Conservation (phyloP, 2,113 vertebrate species). For the Zapornia atra region DNA sequence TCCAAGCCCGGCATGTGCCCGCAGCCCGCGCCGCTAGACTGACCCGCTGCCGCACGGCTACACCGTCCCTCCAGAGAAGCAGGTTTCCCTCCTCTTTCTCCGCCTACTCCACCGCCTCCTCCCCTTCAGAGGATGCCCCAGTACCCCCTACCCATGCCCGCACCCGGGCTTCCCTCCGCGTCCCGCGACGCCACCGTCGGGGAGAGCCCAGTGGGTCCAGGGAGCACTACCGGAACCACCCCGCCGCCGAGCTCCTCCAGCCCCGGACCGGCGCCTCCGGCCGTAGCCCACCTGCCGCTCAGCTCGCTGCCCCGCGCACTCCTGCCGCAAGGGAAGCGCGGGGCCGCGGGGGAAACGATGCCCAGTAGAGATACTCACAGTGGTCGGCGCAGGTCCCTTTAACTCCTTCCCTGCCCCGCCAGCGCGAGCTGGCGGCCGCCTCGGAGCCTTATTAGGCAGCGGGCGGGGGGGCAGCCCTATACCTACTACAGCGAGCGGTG, state of each 20-base stretch:
- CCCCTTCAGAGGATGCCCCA: neutral
- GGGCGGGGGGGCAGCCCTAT: too few species aligned
- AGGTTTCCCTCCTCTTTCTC: constrained; percentile 51
- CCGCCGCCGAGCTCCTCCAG: neutral
- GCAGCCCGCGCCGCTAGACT: neutral
- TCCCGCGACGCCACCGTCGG: neutral
- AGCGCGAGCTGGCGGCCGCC: neutral
- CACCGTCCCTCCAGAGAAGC: neutral
- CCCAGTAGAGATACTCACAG: neutral
- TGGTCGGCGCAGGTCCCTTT: neutral
- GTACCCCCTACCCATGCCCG: neutral
- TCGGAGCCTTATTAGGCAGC: neutral
- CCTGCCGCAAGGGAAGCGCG: neutral
- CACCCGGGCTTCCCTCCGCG: neutral
- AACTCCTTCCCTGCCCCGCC: neutral
- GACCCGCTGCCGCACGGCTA: neutral
- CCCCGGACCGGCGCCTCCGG: neutral
- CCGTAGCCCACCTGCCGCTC: neutral
- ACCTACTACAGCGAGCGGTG: rapidly evolving
- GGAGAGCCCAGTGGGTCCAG: neutral
- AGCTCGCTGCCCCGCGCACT: neutral
- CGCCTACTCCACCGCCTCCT: constrained; percentile 35
- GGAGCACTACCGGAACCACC: neutral
- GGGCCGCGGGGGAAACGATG: neutral
- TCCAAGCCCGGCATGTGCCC: constrained; percentile 41